A percentile compares a stretch with the other conserved stretches of the same genome.
Evolutionary conservation across 2,888 invertebrate species (phyloP).

Genomic region (Drosophila macrothrix): DNA sequence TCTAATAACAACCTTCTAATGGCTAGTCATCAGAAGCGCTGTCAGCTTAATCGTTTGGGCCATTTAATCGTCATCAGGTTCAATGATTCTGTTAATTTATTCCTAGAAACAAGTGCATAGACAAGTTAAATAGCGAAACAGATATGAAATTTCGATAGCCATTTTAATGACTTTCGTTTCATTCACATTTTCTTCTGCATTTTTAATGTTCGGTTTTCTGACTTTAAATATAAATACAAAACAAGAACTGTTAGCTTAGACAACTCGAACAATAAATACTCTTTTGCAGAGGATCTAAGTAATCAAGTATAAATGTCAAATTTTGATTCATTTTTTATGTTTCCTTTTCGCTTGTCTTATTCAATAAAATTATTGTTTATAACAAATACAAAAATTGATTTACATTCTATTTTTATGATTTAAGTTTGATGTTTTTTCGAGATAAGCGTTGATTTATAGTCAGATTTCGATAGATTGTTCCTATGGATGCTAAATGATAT

Average conservation of each 20-base stretch:
- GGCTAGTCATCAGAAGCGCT: slow-evolving; percentile 26
- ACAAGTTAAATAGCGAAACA: slow-evolving; percentile 3
- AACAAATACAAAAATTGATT: no score
- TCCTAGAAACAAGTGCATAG: slow-evolving; percentile 9
- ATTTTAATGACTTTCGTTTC: slow-evolving; percentile 43
- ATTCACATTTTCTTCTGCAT: slow-evolving; percentile 32
- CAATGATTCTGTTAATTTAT: slow-evolving; percentile 59
- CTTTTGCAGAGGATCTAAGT: not conserved
- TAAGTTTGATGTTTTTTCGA: no score
- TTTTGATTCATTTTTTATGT: not conserved
- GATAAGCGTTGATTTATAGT: no score
- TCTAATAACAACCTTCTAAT: slow-evolving; percentile 46
- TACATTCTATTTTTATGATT: no score
- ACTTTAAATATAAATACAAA: not conserved
- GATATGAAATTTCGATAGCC: slow-evolving; percentile 14
- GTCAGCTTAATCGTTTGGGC: slow-evolving; percentile 3
- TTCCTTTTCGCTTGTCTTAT: not conserved
- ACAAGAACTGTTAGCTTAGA: not conserved
- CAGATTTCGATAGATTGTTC: no score
- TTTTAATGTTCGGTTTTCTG: slow-evolving; percentile 6
- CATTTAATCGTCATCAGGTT: slow-evolving; percentile 52
- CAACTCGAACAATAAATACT: not conserved
- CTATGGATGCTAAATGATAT: no score
- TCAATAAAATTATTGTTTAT: not conserved
- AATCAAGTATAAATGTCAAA: not conserved